These are phyloP conservation scores for Eptesicus fuscus DNA, from an alignment of 2,113 vertebrate species.

Conservation along the genomic window DNA sequence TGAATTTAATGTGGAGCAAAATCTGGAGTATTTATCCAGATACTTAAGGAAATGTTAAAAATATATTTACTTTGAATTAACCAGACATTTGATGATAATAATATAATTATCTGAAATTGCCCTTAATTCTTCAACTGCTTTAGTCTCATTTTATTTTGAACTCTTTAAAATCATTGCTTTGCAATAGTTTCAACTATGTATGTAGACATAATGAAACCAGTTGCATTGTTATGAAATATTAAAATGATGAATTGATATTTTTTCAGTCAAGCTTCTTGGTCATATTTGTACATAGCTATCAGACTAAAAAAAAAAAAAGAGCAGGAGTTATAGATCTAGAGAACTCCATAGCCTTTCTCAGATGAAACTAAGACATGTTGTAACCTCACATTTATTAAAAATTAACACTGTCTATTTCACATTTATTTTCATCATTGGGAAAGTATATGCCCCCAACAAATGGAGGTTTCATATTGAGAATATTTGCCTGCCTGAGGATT, in stretches of 20 bases:
- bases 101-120: conserved; percentile 15
- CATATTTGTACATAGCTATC: background rate
- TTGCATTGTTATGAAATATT: conserved; percentile 27
- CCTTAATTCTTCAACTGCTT: conserved; percentile 23
- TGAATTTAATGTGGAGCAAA: background rate
- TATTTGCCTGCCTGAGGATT: conserved; percentile 21
- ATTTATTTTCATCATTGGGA: conserved; percentile 57
- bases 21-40: background rate
- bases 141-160: background rate
- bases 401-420: conserved; percentile 58
- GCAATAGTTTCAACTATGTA: background rate
- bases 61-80: conserved; percentile 28
- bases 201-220: background rate
- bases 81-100: background rate
- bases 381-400: conserved; percentile 61
- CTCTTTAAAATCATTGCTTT: background rate
- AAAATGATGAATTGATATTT: conserved; percentile 32
- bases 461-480: conserved; percentile 36
- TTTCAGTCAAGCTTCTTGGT: conserved; percentile 17
- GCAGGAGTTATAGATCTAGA: background rate
- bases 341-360: conserved; percentile 8
- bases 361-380: conserved; percentile 46
- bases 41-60: background rate
- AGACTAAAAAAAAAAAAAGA: background rate
- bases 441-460: conserved; percentile 43